Conservation (phyloP, 2,888 invertebrate genomes). For the Molanna angustata region DNA sequence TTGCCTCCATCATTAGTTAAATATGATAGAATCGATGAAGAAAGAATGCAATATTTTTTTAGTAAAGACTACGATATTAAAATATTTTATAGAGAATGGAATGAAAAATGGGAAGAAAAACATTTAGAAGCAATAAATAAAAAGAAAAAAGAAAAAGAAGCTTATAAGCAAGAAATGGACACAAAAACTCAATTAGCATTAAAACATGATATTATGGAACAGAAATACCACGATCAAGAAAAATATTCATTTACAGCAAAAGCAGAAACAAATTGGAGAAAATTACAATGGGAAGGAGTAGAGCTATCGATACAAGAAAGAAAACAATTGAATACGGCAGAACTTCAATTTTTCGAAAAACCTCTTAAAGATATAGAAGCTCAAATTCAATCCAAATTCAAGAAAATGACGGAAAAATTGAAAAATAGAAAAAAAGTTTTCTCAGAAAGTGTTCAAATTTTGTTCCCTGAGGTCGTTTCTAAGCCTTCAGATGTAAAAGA, state of each 20-base stretch:
- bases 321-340: constrained; percentile 59
- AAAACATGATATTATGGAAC: no score
- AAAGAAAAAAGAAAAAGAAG: constrained; percentile 41
- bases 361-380: constrained; percentile 59
- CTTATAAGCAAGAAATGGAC: constrained; percentile 6
- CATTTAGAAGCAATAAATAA: constrained; percentile 42
- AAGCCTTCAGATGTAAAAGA: constrained; percentile 46
- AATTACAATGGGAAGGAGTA: constrained; percentile 63
- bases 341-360: constrained; percentile 58
- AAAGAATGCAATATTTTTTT: constrained; percentile 48
- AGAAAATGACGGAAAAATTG: constrained; percentile 56
- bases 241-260: constrained; percentile 45
- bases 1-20: constrained; percentile 55
- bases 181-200: constrained; percentile 1
- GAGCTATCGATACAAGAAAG: constrained; percentile 61
- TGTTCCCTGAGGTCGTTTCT: constrained; percentile 61
- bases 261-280: constrained; percentile 58
- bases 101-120: constrained; percentile 53
- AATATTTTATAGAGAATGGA: constrained; percentile 57
- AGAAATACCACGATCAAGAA: no score
- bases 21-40: constrained; percentile 44
- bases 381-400: constrained; percentile 56
- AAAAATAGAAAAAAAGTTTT: constrained; percentile 61
- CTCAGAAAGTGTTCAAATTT: constrained; percentile 60
- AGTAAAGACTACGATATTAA: constrained; percentile 54